Percentiles rank a stretch among this genome's conserved stretches.
Conservation (phyloP, 2,888 invertebrate genomes). For the Amphipyra berbera region DNA sequence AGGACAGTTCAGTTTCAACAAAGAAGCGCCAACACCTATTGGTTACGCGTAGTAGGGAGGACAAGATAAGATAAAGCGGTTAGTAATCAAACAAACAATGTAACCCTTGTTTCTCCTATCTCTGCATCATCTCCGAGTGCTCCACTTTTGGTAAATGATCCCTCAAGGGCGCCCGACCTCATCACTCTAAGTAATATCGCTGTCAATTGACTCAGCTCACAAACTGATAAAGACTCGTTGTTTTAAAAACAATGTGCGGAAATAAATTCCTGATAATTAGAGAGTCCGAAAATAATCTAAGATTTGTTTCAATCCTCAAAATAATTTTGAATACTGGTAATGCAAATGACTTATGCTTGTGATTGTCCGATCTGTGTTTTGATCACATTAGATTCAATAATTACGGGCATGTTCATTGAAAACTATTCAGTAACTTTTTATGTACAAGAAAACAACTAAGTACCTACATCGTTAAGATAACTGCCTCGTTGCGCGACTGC, state of each 20-base stretch:
- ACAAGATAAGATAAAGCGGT: conserved; percentile 63
- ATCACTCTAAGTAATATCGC: conserved; percentile 45
- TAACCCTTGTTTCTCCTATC: conserved; percentile 42
- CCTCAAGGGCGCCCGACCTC: conserved; percentile 62
- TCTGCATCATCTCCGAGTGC: conserved; percentile 48
- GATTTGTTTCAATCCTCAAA: no score
- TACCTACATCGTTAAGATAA: no score
- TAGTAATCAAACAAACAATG: conserved; percentile 49
- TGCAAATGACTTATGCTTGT: no score
- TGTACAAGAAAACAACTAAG: no score
- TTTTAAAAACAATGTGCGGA: background rate
- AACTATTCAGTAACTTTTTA: no score
- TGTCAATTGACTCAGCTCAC: conserved; percentile 44
- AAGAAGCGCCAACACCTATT: conserved; percentile 43
- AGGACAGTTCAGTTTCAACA: conserved; percentile 60
- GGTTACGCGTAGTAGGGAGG: conserved; percentile 30
- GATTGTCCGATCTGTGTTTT: no score
- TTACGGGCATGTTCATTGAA: no score
- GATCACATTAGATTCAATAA: no score
- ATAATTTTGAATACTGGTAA: no score
- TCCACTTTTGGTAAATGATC: conserved; percentile 63
- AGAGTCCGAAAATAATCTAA: no score
- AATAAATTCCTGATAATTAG: background rate
- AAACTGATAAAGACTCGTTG: conserved; percentile 34
- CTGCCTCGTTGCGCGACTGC: no score